Conservation (phyloP, 2,113 vertebrate species). For the Mesoclemmys tuberculata region DNA sequence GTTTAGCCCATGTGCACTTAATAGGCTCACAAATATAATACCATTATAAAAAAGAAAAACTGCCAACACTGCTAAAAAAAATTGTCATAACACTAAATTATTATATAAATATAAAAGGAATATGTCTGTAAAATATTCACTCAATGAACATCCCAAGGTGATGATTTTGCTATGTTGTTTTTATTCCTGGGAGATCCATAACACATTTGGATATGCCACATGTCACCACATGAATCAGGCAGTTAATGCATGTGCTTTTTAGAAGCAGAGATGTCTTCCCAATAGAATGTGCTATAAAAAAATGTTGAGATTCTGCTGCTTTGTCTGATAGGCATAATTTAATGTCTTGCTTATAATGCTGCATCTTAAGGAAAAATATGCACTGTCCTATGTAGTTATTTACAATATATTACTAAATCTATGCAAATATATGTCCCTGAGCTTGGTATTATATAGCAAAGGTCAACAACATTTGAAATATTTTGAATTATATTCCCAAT, state of each 20-base stretch:
- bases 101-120: constrained; percentile 92
- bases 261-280: constrained; percentile 84
- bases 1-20: constrained; percentile 88
- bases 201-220: constrained; percentile 85
- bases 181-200: constrained; percentile 90
- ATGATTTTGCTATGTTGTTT: constrained; percentile 86
- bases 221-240: constrained; percentile 88
- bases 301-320: constrained; percentile 80
- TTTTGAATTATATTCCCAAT: constrained; percentile 79
- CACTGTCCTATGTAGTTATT: constrained; percentile 82
- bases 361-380: constrained; percentile 86
- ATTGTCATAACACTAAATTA: constrained; percentile 91
- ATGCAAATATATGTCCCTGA: constrained; percentile 86
- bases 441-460: constrained; percentile 81
- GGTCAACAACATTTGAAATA: constrained; percentile 87
- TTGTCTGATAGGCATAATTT: constrained; percentile 89
- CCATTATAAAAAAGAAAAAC: constrained; percentile 91
- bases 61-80: constrained; percentile 87
- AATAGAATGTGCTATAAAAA: constrained; percentile 83
- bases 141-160: constrained; percentile 89
- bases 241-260: constrained; percentile 85
- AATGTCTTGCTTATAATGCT: constrained; percentile 83
- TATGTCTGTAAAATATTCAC: constrained; percentile 91
- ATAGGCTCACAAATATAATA: constrained; percentile 90
- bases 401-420: constrained; percentile 85